phyloP scores from a whole-genome alignment of 2,888 invertebrate genomes.

The Hyposoter dolosus region DNA sequence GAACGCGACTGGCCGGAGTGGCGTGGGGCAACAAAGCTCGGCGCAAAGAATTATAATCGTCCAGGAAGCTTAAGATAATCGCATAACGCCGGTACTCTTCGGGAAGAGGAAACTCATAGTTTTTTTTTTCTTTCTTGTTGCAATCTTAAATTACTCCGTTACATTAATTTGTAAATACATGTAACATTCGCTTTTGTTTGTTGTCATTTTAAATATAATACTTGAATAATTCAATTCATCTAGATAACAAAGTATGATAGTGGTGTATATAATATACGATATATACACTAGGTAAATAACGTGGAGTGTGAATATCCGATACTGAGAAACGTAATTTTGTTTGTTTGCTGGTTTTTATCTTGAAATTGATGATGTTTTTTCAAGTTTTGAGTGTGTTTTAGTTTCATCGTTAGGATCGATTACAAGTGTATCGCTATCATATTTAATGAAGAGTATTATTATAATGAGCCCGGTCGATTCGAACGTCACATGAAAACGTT shows the following conservation, averaged over 20 bases:
- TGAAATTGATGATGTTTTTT: not conserved
- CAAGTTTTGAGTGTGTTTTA: not conserved
- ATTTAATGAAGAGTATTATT: constrained; percentile 32
- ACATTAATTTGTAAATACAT: constrained; percentile 62
- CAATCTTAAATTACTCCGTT: constrained; percentile 37
- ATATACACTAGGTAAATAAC: constrained; percentile 29
- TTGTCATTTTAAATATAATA: constrained; percentile 41
- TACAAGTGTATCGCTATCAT: constrained; percentile 24
- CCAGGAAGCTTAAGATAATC: not conserved
- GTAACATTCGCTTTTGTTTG: constrained; percentile 49
- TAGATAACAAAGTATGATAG: constrained; percentile 65
- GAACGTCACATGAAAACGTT: constrained; percentile 93
- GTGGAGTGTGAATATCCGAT: constrained; percentile 38
- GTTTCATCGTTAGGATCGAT: constrained; percentile 14
- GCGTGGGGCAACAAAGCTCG: constrained; percentile 17
- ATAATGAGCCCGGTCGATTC: constrained; percentile 47
- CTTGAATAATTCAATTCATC: constrained; percentile 66
- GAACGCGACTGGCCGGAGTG: constrained; percentile 41
- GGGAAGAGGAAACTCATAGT: constrained; percentile 11
- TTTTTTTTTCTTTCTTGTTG: constrained; percentile 9
- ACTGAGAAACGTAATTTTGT: constrained; percentile 28
- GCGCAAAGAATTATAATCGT: constrained; percentile 17
- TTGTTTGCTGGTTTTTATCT: not conserved
- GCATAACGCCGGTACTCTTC: not conserved
- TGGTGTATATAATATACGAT: constrained; percentile 32